A percentile compares a stretch with the other conserved stretches of the same genome.
These are phyloP conservation scores for Crenuchus spilurus DNA, from an alignment of 2,797 vertebrate genomes.

Conservation along the genomic window DNA sequence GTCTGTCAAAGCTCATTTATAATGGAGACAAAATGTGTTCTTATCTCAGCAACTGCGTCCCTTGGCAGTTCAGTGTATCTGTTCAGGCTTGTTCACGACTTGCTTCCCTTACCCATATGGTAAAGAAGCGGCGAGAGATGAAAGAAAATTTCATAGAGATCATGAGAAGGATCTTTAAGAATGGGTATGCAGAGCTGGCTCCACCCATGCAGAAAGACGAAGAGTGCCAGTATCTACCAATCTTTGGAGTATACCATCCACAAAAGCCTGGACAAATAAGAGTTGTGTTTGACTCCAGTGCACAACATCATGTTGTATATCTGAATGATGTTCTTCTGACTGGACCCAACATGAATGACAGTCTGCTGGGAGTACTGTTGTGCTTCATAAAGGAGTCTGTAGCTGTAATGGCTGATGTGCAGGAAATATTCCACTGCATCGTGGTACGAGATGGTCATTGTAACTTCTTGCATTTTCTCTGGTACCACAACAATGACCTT, in stretches of 20 bases:
- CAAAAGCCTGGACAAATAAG: not conserved
- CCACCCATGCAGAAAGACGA: not conserved
- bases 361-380: constrained; percentile 2
- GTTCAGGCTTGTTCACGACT: no score
- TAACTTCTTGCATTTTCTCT: constrained; percentile 36
- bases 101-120: no score
- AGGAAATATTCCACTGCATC: constrained; percentile 17
- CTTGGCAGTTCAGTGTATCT: no score
- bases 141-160: not conserved
- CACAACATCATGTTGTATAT: not conserved
- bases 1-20: no score
- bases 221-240: no score
- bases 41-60: no score
- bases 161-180: not conserved
- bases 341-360: constrained; percentile 11
- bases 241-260: not conserved
- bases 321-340: constrained; percentile 7
- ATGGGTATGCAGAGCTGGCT: not conserved
- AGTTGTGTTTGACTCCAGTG: not conserved
- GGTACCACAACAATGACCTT: constrained; percentile 27
- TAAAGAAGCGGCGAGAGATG: no score
- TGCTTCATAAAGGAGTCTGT: constrained; percentile 14
- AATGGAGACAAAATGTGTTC: no score
- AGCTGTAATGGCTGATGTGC: constrained; percentile 10
- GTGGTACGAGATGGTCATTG: not conserved